Percentiles rank a stretch among this genome's conserved stretches.
Evolutionary conservation across 2,888 invertebrate species (phyloP).

Genomic region (Pseudococcus viburni): DNA sequence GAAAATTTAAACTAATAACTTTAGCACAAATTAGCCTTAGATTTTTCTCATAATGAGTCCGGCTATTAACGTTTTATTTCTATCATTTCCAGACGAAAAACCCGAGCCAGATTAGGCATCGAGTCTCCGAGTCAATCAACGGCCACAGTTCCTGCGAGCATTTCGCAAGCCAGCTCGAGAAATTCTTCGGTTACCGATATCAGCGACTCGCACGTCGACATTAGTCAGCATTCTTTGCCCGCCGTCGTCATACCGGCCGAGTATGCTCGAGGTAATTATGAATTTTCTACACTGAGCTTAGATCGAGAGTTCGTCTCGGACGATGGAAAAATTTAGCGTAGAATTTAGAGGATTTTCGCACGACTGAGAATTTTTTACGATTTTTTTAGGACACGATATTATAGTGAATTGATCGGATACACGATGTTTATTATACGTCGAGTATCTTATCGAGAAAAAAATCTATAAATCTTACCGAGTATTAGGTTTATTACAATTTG

Average conservation of each 20-base stretch:
- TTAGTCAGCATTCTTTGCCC: slow-evolving; percentile 64
- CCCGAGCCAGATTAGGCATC: slow-evolving; percentile 25
- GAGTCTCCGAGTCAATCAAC: slow-evolving; percentile 62
- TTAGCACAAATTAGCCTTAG: neutral
- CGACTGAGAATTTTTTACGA: neutral
- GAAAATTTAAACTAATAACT: neutral
- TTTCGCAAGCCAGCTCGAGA: slow-evolving; percentile 69
- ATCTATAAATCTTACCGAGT: slow-evolving; percentile 8
- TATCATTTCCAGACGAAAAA: slow-evolving; percentile 61
- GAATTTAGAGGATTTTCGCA: slow-evolving; percentile 44
- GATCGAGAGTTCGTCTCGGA: neutral
- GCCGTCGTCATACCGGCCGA: slow-evolving; percentile 59
- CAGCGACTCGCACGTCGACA: slow-evolving; percentile 68
- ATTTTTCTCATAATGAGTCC: neutral
- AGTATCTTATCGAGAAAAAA: neutral
- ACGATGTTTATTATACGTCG: neutral
- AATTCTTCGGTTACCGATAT: slow-evolving; percentile 70
- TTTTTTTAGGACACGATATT: neutral
- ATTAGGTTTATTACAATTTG: slow-evolving; percentile 25
- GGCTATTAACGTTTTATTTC: neutral
- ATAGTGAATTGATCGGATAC: neutral
- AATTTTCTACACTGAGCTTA: neutral
- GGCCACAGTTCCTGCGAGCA: slow-evolving; percentile 53
- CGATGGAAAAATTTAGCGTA: neutral
- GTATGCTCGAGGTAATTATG: slow-evolving; percentile 55